Base-by-base conservation (phyloP, 2,888 invertebrate genomes). In the Cryptus armator region DNA sequence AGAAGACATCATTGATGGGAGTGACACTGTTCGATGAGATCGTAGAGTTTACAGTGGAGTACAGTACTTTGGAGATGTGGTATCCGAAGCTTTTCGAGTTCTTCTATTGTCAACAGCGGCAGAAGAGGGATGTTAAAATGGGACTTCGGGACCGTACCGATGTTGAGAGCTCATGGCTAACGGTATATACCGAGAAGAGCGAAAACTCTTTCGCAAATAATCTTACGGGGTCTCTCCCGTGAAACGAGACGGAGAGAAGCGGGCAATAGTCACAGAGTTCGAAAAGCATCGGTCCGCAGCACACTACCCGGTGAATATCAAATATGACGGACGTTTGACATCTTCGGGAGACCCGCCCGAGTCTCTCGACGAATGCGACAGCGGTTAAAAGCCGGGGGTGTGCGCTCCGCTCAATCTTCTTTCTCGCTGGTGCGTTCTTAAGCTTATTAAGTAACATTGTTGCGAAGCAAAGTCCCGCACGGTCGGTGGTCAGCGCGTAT, bases 381-480 rank as follows among this genome's bases (percentile, higher is more conserved):
- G 71, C 84, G 51, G 51, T 37, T 32, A 62, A 64, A 74, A 72
- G 29, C 74, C 29, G 56, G 64, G 24, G 64, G 37, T 24, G 59
- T 48, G 48, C 48, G n/a, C n/a, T 24, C 83, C 66, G 80, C 84
- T 86, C 88, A 86, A 86, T 88, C 89, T 90, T 91, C 90, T 91
- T 91, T 91, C 88, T 89, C 90, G 90, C 81, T 90, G 91, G 89
- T 90, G 90, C 93, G 91, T 93, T 91, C 88, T 92, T 92, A 93
- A 93, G 93, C 93, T 93, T 93, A 93, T 93, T 93, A 93, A 92
- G 92, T 89, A 91, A 93, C 92, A 92, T 92, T 92, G 92, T 92
- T 91, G 86, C 89, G 87, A 85, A 75, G 88, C 75, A 87, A 88
- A 89, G 88, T 87, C 88, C 86, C 76, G 86, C 89, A 80, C 90